Evolutionary conservation across 1,140 invertebrate species (phyloP), one percentile per base, ranked within the genome.

Genomic region (Apis dorsata): DNA sequence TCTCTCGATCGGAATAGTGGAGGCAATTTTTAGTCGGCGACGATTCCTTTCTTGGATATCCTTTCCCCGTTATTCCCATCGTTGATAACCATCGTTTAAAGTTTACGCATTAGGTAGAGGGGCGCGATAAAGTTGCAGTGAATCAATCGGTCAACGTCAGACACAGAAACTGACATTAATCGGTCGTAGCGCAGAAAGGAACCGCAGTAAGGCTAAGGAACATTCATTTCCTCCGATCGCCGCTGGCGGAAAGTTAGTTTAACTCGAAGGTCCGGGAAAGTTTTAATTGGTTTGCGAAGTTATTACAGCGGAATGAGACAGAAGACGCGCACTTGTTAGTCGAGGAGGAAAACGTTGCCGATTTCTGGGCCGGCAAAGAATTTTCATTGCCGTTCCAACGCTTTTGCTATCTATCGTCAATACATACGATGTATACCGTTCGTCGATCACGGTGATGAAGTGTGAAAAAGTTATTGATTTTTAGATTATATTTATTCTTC

Each of bases 241-340:
- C 73, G 80, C 53, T 72, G 65, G 83, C 79, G 72, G 83, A 85
- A 85, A 85, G 83, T 85, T 85, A 72, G 83, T 85, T 85, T 82
- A 84, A 84, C 83, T 75, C 65, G 79, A 76, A 76, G 80, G 72
- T 75, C 73, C 83, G 66, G 60, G 83, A 85, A 85, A 85, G 83
- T 85, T 85, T 85, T 85, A 85, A 85, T 85, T 85, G 83, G 79
- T 85, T 85, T 77, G 80, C 80, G 80, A 85, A 85, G 83, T 82
- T 85, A 85, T 85, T 82, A 85, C 83, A 82, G 59, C 60, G 73
- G 73, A 85, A 85, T 85, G 83, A 85, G 80, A 85, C 80, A 82
- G 83, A 82, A 85, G 83, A 82, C 80, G 83, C 72, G 80, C 80
- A 72, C 73, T 71, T 77, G 79, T 81, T 81, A 76, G 79, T 44